Evolutionary conservation across 2,888 invertebrate species (phyloP).

Genomic region (Helleia helle): DNA sequence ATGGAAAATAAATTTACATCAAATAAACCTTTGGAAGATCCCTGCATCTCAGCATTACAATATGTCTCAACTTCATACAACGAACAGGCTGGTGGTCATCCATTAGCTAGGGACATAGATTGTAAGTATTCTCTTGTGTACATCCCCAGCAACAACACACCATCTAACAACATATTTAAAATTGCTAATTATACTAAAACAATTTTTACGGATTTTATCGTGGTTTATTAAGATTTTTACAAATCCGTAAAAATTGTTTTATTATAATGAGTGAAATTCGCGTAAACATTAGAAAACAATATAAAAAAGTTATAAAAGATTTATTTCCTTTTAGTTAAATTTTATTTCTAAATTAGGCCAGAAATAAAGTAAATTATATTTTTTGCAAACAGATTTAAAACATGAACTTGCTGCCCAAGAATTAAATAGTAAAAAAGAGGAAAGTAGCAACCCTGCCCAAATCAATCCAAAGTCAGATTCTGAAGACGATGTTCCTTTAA

Average conservation of each 20-base stretch:
- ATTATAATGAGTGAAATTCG: no score
- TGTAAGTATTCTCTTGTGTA: background rate
- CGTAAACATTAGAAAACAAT: no score
- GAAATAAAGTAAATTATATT: no score
- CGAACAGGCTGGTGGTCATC: background rate
- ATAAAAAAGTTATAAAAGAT: no score
- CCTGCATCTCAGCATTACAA: background rate
- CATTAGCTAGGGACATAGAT: background rate
- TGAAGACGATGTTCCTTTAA: background rate
- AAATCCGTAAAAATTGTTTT: no score
- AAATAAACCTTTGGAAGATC: background rate
- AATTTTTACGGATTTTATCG: no score
- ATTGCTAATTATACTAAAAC: no score
- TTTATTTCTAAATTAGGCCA: no score
- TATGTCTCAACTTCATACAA: slow-evolving; percentile 1
- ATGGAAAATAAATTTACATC: background rate
- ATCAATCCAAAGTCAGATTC: background rate
- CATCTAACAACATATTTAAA: no score
- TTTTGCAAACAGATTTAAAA: background rate
- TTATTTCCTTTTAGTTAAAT: no score
- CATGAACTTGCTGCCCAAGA: background rate
- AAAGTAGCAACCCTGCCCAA: background rate
- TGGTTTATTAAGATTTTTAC: no score
- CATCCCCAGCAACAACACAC: no score
- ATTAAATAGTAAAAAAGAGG: background rate